Conservation (phyloP, 2,888 invertebrate genomes). For the Eilema sororculum region DNA sequence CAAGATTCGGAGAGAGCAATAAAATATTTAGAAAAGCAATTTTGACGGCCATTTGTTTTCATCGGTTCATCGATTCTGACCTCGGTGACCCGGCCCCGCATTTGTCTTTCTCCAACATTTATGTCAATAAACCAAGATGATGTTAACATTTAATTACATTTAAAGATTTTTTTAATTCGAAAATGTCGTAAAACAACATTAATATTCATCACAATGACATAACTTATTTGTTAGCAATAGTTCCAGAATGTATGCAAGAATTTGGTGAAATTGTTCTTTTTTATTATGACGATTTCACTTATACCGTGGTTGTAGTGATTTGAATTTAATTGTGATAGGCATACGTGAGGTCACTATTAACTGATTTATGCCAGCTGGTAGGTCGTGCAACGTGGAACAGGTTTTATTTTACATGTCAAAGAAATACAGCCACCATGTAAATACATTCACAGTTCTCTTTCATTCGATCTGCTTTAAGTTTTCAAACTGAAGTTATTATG, state of each 20-base stretch:
- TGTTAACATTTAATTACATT: conserved; percentile 32
- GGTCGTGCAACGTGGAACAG: conserved; percentile 12
- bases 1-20: conserved; percentile 22
- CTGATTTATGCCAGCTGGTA: conserved; percentile 21
- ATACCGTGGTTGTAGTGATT: conserved; percentile 30
- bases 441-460: neutral
- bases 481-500: neutral
- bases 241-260: conserved; percentile 61
- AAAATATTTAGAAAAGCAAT: conserved; percentile 42
- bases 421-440: neutral
- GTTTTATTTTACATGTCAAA: conserved; percentile 11
- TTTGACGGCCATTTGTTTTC: conserved; percentile 39
- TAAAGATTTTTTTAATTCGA: conserved; percentile 27
- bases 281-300: conserved; percentile 53
- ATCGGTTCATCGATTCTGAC: conserved; percentile 35
- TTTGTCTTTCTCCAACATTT: conserved; percentile 19
- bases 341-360: conserved; percentile 28
- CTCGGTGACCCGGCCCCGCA: conserved; percentile 29
- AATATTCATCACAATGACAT: conserved; percentile 65
- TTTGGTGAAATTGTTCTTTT: conserved; percentile 61
- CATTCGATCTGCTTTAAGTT: neutral
- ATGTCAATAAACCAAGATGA: conserved; percentile 27
- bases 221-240: conserved; percentile 50
- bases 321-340: conserved; percentile 48
- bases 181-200: conserved; percentile 55